Conservation (phyloP, 2,888 invertebrate species). For the Cetonia aurata region DNA sequence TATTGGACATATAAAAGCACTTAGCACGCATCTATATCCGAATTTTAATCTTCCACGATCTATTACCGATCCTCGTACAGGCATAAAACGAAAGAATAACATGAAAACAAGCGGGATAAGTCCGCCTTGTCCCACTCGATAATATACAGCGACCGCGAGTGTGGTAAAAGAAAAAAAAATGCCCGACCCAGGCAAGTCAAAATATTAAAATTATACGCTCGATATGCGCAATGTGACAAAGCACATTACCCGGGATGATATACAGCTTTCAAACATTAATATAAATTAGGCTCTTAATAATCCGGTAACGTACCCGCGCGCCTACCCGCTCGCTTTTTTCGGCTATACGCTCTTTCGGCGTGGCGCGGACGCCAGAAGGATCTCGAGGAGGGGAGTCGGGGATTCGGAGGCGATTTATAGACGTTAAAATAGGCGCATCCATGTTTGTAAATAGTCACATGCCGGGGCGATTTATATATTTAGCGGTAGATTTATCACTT, state of each 20-base stretch:
- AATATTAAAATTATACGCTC: conserved; percentile 38
- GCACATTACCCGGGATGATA: conserved; percentile 43
- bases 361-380: background rate
- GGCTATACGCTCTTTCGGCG: background rate
- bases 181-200: conserved; percentile 20
- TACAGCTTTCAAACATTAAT: conserved; percentile 44
- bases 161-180: conserved; percentile 3
- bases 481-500: conserved; percentile 66
- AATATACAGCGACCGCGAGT: conserved; percentile 30
- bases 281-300: conserved; percentile 48
- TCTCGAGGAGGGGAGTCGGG: conserved; percentile 1
- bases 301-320: conserved; percentile 30
- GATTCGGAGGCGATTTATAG: conserved; percentile 50
- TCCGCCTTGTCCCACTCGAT: conserved; percentile 20
- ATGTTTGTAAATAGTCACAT: conserved; percentile 60
- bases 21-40: too few relatives aligned
- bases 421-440: conserved; percentile 53
- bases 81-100: background rate
- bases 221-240: conserved; percentile 40
- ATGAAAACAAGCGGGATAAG: conserved; percentile 1
- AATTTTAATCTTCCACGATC: too few relatives aligned
- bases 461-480: conserved; percentile 66
- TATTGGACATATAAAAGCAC: too few relatives aligned
- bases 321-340: background rate
- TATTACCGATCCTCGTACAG: background rate